Evolutionary conservation across 2,797 vertebrate species (phyloP), one percentile per base, ranked within the genome.

Genomic region (Rhadinocentrus ornatus): DNA sequence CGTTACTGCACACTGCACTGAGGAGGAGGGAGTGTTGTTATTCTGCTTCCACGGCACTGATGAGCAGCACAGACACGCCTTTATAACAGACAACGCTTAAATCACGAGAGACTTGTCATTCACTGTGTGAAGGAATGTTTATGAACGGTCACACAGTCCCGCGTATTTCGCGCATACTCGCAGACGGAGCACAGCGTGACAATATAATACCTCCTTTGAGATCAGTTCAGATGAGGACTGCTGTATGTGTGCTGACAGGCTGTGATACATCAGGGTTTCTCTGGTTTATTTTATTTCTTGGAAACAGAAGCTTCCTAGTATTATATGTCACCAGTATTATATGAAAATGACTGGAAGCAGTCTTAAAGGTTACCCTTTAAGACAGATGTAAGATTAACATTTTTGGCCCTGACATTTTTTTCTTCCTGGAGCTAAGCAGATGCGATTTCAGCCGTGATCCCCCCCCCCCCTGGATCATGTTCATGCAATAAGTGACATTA

Each of bases 111-210:
- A 62, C 61, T 32, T 46, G 69, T 69, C 75, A 44, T 76, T 68
- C 54, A 46, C 34, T 12, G 54, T 78, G 89, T 88, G 85, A 61
- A 80, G 88, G 88, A 88, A 91, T 90, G 88, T 77, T 64, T 75
- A 34, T 69, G 77, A 68, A 50, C 35, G 60, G 54, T 66, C 78
- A 35, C 63, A 48, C 24, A 27, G 29, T 37, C 50, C 39, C 27
- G 32, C 54, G 58, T 31, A 31, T 52, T 31, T 20, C 62, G 29
- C 44, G 3, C 57, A 22, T 2, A 27, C 62, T 22, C 32, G 31
- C 59, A 35, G 26, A 48, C 44, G 35, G 32, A 75, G 35, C 46
- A 29, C 59, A 50, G 66, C 61, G 52, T 39, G 32, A 59, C 54
- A 35, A 70, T 61, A 55, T 53, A 44, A 54, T 31, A n/a, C 44